phyloP scores from a whole-genome alignment of 2,113 vertebrate species.

The Crotalus horridus region DNA sequence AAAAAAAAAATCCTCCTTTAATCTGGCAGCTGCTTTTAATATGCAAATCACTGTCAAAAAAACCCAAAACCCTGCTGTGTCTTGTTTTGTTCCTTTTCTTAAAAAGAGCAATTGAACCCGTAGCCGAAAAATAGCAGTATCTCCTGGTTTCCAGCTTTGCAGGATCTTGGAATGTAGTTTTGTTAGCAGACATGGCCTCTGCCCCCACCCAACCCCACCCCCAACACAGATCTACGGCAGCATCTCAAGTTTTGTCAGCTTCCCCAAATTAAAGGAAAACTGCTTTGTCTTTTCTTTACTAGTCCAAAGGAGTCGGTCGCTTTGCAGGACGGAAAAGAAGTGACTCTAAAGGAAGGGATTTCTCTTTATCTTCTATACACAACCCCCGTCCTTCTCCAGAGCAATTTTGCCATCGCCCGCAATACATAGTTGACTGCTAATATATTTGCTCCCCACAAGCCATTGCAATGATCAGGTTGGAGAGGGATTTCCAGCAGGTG shows the following conservation, averaged over 20 bases:
- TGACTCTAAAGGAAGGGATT: background rate
- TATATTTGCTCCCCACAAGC: background rate
- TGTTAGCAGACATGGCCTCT: background rate
- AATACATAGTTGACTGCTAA: background rate
- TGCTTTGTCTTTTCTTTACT: background rate
- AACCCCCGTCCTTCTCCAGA: background rate
- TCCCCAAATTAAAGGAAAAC: background rate
- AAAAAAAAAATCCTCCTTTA: background rate
- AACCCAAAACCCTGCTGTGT: too few relatives aligned
- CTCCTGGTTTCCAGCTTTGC: background rate
- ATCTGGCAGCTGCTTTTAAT: background rate
- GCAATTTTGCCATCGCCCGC: background rate
- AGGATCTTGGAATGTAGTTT: background rate
- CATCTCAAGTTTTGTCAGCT: background rate
- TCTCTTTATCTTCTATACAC: background rate
- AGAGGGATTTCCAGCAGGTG: background rate
- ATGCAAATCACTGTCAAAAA: background rate
- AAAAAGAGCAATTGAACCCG: background rate
- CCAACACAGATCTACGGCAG: too few relatives aligned
- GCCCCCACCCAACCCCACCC: rapidly evolving
- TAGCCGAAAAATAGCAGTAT: background rate
- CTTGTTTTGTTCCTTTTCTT: too few relatives aligned
- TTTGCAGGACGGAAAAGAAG: background rate
- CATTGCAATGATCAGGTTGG: background rate
- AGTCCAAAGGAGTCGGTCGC: background rate